Evolutionary conservation across 2,888 invertebrate genomes (phyloP).

Genomic region (Eilema sororculum): DNA sequence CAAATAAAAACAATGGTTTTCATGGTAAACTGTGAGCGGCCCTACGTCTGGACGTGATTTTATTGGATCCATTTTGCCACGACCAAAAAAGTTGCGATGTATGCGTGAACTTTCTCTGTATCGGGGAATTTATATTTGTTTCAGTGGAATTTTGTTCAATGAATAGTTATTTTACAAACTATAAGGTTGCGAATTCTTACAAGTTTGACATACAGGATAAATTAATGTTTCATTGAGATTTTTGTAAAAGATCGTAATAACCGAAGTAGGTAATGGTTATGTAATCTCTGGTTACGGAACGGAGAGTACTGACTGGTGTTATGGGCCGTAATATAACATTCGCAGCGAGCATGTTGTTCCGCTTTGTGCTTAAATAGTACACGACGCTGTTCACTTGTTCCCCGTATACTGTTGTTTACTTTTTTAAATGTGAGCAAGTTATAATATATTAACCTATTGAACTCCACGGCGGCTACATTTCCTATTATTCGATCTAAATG

Average conservation of each 20-base stretch:
- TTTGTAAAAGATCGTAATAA: neutral
- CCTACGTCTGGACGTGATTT: constrained; percentile 9
- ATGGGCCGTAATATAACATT: neutral
- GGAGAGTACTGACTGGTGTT: neutral
- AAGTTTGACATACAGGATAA: neutral
- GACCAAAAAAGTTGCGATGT: constrained; percentile 8
- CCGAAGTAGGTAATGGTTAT: neutral
- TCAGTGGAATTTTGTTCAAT: neutral
- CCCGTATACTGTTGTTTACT: no score
- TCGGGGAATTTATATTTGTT: constrained; percentile 1
- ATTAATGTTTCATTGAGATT: neutral
- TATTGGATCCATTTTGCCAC: constrained; percentile 12
- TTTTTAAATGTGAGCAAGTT: no score
- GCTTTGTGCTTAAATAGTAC: neutral
- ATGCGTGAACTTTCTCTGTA: constrained; percentile 2
- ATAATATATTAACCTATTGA: no score
- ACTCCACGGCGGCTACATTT: no score
- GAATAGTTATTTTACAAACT: neutral
- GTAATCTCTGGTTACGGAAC: neutral
- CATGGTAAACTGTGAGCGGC: constrained; percentile 1
- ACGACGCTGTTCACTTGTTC: no score
- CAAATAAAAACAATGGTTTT: constrained; percentile 11
- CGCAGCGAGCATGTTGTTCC: neutral
- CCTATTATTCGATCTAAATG: no score
- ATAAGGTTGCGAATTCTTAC: neutral